Evolutionary conservation across 2,113 vertebrate genomes (phyloP).

Genomic region (Cynoglossus semilaevis): DNA sequence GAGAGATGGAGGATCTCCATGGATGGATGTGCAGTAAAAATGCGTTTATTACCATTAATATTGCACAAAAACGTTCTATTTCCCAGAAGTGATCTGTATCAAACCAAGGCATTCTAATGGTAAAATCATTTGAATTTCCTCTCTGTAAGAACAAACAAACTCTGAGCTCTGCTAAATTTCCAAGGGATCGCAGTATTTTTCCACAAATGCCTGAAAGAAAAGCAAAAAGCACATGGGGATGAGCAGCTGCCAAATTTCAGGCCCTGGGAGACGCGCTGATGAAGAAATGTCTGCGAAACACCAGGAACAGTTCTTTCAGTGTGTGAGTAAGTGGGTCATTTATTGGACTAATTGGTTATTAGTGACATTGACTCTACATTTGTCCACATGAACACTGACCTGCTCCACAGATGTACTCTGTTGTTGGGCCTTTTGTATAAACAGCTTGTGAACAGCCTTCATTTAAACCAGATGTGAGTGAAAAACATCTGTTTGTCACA

Average conservation of each 20-base stretch:
- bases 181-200: conserved; percentile 12
- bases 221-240: conserved; percentile 2
- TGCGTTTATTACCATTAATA: too few species aligned
- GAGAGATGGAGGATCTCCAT: too few species aligned
- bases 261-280: background rate
- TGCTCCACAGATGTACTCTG: conserved; percentile 1
- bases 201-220: conserved; percentile 6
- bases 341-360: conserved; percentile 9
- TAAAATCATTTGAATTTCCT: background rate
- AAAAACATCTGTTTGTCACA: conserved; percentile 26
- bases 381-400: background rate
- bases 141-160: background rate
- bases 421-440: background rate
- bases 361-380: background rate
- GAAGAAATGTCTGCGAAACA: conserved; percentile 5
- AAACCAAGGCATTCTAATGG: too few species aligned
- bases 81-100: too few species aligned
- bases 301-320: background rate
- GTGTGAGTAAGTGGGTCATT: too few species aligned
- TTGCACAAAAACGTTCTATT: too few species aligned
- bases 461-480: conserved; percentile 26
- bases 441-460: conserved; percentile 9
- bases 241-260: conserved; percentile 27
- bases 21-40: too few species aligned
- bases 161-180: background rate